Evolutionary conservation across 1,140 invertebrate genomes (phyloP).

Genomic region (Bombus superbus): DNA sequence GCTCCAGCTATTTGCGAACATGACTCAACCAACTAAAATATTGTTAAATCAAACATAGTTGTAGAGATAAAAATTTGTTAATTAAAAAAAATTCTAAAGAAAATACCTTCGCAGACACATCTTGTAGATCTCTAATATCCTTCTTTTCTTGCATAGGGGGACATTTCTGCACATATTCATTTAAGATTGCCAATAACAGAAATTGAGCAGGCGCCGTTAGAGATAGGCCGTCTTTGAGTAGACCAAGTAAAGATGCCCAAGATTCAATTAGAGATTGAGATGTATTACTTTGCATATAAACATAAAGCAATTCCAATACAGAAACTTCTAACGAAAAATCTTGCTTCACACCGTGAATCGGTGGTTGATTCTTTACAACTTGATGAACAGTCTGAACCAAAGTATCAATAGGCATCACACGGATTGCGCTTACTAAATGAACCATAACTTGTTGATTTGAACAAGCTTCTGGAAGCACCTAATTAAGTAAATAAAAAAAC

Average conservation of each 20-base stretch:
- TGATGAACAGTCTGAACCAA: slow-evolving; percentile 93
- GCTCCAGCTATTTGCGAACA: slow-evolving; percentile 94
- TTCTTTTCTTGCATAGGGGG: slow-evolving; percentile 91
- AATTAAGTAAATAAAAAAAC: slow-evolving; percentile 50
- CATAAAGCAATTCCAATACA: slow-evolving; percentile 86
- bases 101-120: slow-evolving; percentile 87
- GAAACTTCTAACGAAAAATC: slow-evolving; percentile 86
- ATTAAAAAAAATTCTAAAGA: neutral
- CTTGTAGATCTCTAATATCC: slow-evolving; percentile 92
- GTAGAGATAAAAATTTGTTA: neutral
- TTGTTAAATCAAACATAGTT: slow-evolving; percentile 39
- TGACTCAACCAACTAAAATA: slow-evolving; percentile 89
- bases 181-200: slow-evolving; percentile 90
- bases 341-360: slow-evolving; percentile 85
- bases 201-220: slow-evolving; percentile 92
- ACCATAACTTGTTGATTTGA: slow-evolving; percentile 91
- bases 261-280: slow-evolving; percentile 89
- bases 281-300: slow-evolving; percentile 89
- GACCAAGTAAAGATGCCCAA: slow-evolving; percentile 90
- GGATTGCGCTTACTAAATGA: slow-evolving; percentile 90
- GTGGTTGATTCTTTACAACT: slow-evolving; percentile 91
- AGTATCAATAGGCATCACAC: slow-evolving; percentile 93
- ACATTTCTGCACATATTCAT: slow-evolving; percentile 93
- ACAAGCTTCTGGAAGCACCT: slow-evolving; percentile 87
- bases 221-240: slow-evolving; percentile 90